Evolutionary conservation across 2,797 vertebrate genomes (phyloP).

Genomic region (Clarias platycephalus): DNA sequence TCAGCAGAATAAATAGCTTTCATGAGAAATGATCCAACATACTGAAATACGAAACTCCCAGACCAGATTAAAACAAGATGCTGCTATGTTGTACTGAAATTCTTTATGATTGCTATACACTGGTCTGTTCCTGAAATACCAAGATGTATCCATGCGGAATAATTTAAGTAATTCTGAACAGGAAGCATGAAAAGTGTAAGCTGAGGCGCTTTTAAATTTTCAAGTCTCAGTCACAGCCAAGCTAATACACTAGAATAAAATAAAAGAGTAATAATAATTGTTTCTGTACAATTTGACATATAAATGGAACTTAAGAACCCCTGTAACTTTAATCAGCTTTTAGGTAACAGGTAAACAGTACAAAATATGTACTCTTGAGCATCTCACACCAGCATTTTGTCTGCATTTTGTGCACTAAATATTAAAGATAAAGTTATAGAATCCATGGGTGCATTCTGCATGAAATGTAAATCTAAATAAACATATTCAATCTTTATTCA

Average conservation of each 20-base stretch:
- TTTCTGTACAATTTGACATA: neutral
- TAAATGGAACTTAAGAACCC: neutral
- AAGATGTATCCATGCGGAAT: constrained; percentile 17
- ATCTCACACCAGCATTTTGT: neutral
- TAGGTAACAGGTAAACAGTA: neutral
- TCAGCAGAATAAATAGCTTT: constrained; percentile 35
- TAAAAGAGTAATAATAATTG: neutral
- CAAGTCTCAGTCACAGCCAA: neutral
- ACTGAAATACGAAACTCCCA: constrained; percentile 35
- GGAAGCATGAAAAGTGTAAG: neutral
- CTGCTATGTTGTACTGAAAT: constrained; percentile 15
- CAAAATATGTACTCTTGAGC: neutral
- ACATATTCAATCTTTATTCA: neutral
- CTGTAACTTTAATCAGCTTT: neutral
- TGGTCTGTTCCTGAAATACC: constrained; percentile 13
- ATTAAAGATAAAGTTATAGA: neutral
- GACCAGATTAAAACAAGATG: constrained; percentile 42
- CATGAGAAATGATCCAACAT: constrained; percentile 21
- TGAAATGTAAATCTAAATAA: neutral
- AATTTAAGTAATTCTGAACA: constrained; percentile 2
- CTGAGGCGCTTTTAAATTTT: neutral
- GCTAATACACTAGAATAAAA: neutral
- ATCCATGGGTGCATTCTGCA: too few relatives aligned
- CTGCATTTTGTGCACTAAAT: neutral
- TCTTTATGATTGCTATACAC: neutral